These are phyloP conservation scores for Silurus lanzhouensis DNA, from an alignment of 2,797 vertebrate genomes.

Conservation along the genomic window DNA sequence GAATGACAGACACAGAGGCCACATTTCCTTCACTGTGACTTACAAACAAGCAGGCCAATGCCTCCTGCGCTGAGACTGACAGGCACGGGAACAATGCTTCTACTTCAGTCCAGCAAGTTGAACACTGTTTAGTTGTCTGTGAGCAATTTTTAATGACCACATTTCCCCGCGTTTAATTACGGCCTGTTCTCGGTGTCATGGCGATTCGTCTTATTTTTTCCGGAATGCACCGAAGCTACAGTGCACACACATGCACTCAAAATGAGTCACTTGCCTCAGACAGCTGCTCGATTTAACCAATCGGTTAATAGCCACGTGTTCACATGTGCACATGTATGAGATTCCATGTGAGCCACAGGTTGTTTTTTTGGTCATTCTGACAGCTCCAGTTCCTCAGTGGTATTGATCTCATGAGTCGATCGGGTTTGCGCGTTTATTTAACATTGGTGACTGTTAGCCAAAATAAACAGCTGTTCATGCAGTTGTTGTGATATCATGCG, in stretches of 20 bases:
- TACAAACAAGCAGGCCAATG: too few relatives aligned
- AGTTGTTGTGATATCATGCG: too few relatives aligned
- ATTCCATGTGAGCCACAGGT: neutral
- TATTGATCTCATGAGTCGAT: too few relatives aligned
- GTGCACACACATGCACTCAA: neutral
- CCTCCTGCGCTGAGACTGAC: neutral
- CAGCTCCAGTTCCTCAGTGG: neutral
- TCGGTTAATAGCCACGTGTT: neutral
- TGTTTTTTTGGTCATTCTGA: neutral
- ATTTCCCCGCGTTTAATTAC: constrained; percentile 33
- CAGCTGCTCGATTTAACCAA: neutral
- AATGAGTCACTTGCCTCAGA: neutral
- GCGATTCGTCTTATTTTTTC: neutral
- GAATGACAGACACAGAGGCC: neutral
- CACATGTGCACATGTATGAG: neutral
- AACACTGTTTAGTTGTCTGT: constrained; percentile 18
- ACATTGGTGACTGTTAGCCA: neutral
- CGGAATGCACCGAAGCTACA: neutral
- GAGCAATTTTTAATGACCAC: constrained; percentile 42
- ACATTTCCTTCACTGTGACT: neutral
- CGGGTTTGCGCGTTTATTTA: neutral
- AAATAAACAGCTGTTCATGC: neutral
- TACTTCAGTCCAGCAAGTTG: constrained; percentile 31
- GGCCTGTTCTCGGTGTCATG: constrained; percentile 13
- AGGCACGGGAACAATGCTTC: constrained; percentile 1